Conservation (phyloP, 2,888 invertebrate species). For the Orchesella flavescens region DNA sequence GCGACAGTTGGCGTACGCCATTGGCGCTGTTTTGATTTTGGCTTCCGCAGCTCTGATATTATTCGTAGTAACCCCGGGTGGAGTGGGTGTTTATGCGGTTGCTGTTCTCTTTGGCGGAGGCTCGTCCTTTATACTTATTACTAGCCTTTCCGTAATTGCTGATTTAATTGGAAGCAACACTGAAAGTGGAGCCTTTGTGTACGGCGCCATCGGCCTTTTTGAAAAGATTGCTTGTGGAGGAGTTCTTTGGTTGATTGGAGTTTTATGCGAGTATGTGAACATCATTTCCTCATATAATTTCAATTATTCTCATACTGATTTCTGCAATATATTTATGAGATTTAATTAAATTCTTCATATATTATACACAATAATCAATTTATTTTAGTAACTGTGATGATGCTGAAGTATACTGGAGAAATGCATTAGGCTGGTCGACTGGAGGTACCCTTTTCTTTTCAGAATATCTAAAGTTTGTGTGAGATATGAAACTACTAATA, state of each 20-base stretch:
- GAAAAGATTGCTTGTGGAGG: constrained; percentile 93
- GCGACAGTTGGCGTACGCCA: constrained; percentile 81
- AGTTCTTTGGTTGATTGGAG: constrained; percentile 78
- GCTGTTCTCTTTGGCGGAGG: constrained; percentile 86
- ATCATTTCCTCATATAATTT: too few species aligned
- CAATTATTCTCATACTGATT: too few species aligned
- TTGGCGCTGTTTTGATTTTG: constrained; percentile 81
- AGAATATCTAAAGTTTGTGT: neutral
- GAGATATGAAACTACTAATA: neutral
- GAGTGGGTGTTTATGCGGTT: constrained; percentile 80
- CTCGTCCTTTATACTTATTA: constrained; percentile 89
- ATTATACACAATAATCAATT: neutral
- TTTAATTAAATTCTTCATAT: too few species aligned
- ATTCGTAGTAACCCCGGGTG: constrained; percentile 73
- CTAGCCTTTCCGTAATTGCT: constrained; percentile 90
- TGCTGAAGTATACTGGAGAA: constrained; percentile 22
- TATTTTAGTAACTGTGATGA: neutral
- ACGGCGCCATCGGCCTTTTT: constrained; percentile 93
- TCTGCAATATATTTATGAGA: too few species aligned
- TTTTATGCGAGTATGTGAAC: constrained; percentile 65
- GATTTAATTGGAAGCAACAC: constrained; percentile 90
- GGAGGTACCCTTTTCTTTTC: constrained; percentile 63
- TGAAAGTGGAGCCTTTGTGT: constrained; percentile 91
- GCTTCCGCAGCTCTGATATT: constrained; percentile 83
- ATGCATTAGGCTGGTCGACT: constrained; percentile 59